Percentiles rank a stretch among this genome's conserved stretches.
Evolutionary conservation across 2,888 invertebrate genomes (phyloP).

Genomic region (Chironomus tentans): DNA sequence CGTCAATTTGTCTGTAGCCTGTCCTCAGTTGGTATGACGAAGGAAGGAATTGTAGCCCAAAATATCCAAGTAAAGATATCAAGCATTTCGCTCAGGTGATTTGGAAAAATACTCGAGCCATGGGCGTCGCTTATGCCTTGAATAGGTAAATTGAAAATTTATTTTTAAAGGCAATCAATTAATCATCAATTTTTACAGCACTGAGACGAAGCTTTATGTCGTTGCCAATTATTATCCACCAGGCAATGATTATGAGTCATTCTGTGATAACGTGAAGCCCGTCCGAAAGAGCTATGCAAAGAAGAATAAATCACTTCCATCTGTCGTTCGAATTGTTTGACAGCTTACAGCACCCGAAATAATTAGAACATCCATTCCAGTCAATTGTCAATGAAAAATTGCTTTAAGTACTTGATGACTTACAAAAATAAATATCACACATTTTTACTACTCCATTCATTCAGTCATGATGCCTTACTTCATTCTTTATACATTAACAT

Average conservation of each 20-base stretch:
- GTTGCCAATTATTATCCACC: conserved; percentile 31
- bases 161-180: not conserved
- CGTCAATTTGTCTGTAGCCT: conserved; percentile 36
- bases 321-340: not conserved
- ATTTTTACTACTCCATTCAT: not conserved
- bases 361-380: not conserved
- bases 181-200: not conserved
- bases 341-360: not conserved
- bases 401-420: not conserved
- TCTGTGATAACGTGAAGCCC: conserved; percentile 38
- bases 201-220: conserved; percentile 41
- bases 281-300: not conserved
- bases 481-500: too few relatives aligned
- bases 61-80: conserved; percentile 48
- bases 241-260: conserved; percentile 29
- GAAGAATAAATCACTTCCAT: not conserved
- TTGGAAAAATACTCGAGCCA: conserved; percentile 63
- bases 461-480: too few relatives aligned
- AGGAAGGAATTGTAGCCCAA: conserved; percentile 54
- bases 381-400: too few relatives aligned
- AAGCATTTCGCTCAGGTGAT: conserved; percentile 73
- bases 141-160: conserved; percentile 34
- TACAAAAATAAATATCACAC: not conserved
- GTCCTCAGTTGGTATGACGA: conserved; percentile 71
- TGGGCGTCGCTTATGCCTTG: conserved; percentile 66